Percentiles rank a stretch among this genome's conserved stretches.
Evolutionary conservation across 2,888 invertebrate genomes (phyloP).

Genomic region (Tridacna gigas): DNA sequence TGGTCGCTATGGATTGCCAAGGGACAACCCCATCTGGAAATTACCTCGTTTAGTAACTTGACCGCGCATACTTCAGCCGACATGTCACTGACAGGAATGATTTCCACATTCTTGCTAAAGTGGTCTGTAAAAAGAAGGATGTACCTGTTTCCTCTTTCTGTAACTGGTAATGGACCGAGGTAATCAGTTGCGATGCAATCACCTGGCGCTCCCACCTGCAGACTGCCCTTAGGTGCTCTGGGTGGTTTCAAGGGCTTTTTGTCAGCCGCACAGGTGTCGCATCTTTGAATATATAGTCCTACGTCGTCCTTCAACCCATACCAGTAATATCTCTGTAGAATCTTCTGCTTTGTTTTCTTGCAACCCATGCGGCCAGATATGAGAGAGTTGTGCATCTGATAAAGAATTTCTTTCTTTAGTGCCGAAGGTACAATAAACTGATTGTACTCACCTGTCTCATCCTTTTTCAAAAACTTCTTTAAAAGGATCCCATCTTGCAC

Average conservation of each 20-base stretch:
- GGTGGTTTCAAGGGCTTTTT: slow-evolving; percentile 32
- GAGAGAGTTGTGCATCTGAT: slow-evolving; percentile 33
- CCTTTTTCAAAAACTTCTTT: slow-evolving; percentile 18
- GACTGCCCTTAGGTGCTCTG: slow-evolving; percentile 86
- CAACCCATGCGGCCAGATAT: slow-evolving; percentile 35
- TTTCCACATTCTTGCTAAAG: slow-evolving; percentile 48
- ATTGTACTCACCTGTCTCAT: slow-evolving; percentile 1
- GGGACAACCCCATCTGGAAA: slow-evolving; percentile 47
- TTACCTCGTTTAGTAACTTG: slow-evolving; percentile 34
- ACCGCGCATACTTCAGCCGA: slow-evolving; percentile 46
- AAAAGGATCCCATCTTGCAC: slow-evolving; percentile 13
- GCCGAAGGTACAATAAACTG: slow-evolving; percentile 23
- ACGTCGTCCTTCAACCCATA: slow-evolving; percentile 27
- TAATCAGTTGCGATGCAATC: slow-evolving; percentile 43
- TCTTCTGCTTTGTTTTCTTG: slow-evolving; percentile 34
- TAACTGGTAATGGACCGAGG: slow-evolving; percentile 47
- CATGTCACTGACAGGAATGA: slow-evolving; percentile 39
- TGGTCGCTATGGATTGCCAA: slow-evolving; percentile 42
- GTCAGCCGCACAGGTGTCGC: slow-evolving; percentile 39
- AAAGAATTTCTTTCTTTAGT: slow-evolving; percentile 21
- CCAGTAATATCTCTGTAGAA: slow-evolving; percentile 41
- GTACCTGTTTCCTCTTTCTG: slow-evolving; percentile 37
- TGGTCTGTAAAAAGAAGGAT: slow-evolving; percentile 51
- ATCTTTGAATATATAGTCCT: slow-evolving; percentile 7
- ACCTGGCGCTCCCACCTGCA: slow-evolving; percentile 90